Evolutionary conservation across 2,888 invertebrate species (phyloP), one percentile per base, ranked within the genome.

Genomic region (Operophtera brumata): DNA sequence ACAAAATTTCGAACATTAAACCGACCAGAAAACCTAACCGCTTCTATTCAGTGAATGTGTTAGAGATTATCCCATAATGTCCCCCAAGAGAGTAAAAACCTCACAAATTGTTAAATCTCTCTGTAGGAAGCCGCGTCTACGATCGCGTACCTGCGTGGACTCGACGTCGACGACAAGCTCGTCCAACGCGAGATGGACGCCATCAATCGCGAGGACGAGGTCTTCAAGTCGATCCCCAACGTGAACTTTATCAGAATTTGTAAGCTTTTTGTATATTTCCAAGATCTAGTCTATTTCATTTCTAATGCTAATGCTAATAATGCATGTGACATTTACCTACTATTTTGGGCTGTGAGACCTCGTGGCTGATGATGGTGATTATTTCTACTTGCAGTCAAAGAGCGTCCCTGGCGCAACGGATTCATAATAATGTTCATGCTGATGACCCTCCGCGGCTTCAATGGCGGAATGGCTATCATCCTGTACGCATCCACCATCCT

Each of bases 401-500:
- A 74, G 26, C 70, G 64, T 25, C 62, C 67, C 1, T 80, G 80
- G 80, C 67, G 77, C 0, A 71, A 71, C 2, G 75, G 70, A 0
- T 71, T 75, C 25, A 26, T 78, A 0, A 47, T 84, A 0, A 66
- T 61, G 57, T 47, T 71, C 10, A 34, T 65, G 11, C 43, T 66
- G 1, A 54, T 78, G 6, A 61, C 78, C 9, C 55, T 71, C 0
- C 2, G 72, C 74, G 40, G 69, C 69, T 1, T 62, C 10, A 84
- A 78, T 47, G 86, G 86, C 0, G 74, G 75, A 26, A 75, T 75
- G 14, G 73, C 75, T 0, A 78, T 83, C 26, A 56, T 79, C 44
- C 78, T 77, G 0, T 84, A 77, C 54, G 82, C 83, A 0, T 70
- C 78, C 14, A 63, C 76, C 40, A 77, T 84, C 7, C 66, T 86